Base-by-base conservation (phyloP, 2,113 vertebrate species). In the Triplophysa tibetana region DNA sequence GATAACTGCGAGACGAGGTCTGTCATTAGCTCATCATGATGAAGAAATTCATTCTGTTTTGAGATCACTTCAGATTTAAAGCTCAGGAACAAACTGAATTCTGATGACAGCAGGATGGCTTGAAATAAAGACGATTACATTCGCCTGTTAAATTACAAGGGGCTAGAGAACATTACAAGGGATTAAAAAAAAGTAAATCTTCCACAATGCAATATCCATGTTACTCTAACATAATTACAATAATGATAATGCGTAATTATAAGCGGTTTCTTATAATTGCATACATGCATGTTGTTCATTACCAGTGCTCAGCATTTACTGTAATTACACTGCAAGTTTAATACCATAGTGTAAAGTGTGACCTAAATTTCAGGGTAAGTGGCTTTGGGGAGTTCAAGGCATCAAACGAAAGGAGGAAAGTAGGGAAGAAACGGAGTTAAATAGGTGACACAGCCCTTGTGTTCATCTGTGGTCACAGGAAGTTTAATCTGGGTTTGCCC, bases 401-500 rank as follows among this genome's bases (percentile, higher is more conserved):
- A 52, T 5, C 50, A 14, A 52, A 52, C 17, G 13, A 29, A 33
- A 3, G 4, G 17, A 38, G 26, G 24, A 50, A 50, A 68, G 8
- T 50, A 50, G 9, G 26, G 1, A 24, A 17, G 17, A 24, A 68
- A 17, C 12, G 3, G 50, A 52, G 13, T 16, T 14, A 24, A 48
- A 41, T 23, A 5, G 1, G 43, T 16, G 66, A 38, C 8, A 8
- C 13, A 52, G 50, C 16, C 50, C 45, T 16, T 29, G 45, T n/a
- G 67, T 50, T 69, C 23, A 24, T 23, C 66, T 33, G 68, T 81
- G 89, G 90, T 91, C 91, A 88, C 84, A 84, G 66, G 68, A 82
- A 89, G 89, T 90, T 91, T 89, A 90, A 91, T 90, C 90, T 87
- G 14, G 33, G 88, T 86, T 90, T 86, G 87, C 82, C 76, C 52